Conservation (phyloP, 2,888 invertebrate species). For the Melanotus villosus region DNA sequence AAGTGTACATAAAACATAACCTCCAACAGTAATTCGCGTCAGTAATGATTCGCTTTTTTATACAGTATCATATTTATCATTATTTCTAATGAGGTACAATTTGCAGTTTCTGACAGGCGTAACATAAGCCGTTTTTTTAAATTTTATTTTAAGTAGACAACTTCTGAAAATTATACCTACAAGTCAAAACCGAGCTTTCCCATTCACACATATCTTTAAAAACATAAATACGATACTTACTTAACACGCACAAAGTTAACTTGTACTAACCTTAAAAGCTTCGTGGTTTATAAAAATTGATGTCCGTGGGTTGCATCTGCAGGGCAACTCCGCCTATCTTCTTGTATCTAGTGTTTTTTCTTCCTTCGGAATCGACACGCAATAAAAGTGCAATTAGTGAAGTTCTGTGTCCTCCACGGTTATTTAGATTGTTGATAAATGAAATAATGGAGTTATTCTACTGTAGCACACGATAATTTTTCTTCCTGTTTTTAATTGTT, state of each 20-base stretch:
- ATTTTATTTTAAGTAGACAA: background rate
- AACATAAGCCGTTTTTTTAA: too few species aligned
- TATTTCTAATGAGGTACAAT: too few species aligned
- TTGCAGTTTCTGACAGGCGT: too few species aligned
- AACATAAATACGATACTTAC: background rate
- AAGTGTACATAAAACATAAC: too few species aligned
- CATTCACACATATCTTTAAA: background rate
- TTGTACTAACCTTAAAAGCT: constrained; percentile 11
- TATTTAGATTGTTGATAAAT: constrained; percentile 67
- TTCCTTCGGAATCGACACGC: constrained; percentile 55
- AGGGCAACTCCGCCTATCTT: constrained; percentile 35
- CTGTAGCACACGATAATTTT: constrained; percentile 64
- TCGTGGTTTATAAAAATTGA: constrained; percentile 33
- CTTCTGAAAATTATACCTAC: background rate
- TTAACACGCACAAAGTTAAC: constrained; percentile 1
- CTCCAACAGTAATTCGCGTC: too few species aligned
- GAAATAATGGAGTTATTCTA: constrained; percentile 66
- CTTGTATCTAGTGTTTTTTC: constrained; percentile 39
- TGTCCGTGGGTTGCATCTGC: constrained; percentile 33
- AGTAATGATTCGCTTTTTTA: too few species aligned
- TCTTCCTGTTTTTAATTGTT: constrained; percentile 63
- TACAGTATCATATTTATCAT: too few species aligned
- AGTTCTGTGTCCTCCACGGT: constrained; percentile 66
- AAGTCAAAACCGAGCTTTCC: background rate
- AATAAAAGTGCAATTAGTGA: constrained; percentile 66